Conservation (phyloP, 2,888 invertebrate species). For the Torymus texanus region DNA sequence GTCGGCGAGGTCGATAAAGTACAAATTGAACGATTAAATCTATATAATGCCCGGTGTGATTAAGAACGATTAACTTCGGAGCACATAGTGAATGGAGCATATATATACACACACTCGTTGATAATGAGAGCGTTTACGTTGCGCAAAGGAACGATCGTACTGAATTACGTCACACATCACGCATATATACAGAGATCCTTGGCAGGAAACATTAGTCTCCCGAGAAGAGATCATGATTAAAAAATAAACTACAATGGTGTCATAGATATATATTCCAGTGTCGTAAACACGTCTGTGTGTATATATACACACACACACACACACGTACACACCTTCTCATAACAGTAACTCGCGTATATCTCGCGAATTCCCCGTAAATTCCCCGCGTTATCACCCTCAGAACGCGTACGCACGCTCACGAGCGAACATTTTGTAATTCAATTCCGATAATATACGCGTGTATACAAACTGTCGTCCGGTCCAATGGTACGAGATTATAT, state of each 20-base stretch:
- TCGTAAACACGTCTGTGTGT: no score
- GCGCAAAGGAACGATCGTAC: background rate
- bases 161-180: background rate
- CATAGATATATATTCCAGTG: conserved; percentile 6
- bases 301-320: no score
- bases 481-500: no score
- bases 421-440: conserved; percentile 23
- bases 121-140: conserved; percentile 14
- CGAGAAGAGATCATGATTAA: conserved; percentile 30
- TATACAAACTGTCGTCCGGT: background rate
- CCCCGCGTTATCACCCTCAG: conserved; percentile 4
- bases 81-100: no score
- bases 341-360: conserved; percentile 11
- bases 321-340: background rate
- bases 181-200: no score
- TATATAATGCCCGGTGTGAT: background rate
- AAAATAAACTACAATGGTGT: background rate
- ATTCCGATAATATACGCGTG: conserved; percentile 12
- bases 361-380: conserved; percentile 19
- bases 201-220: background rate
- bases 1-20: background rate
- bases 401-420: background rate
- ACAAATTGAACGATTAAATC: conserved; percentile 18
- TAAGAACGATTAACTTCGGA: background rate
- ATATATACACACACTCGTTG: background rate